Evolutionary conservation across 2,113 vertebrate species (phyloP).

Genomic region (Cnemophilus loriae): DNA sequence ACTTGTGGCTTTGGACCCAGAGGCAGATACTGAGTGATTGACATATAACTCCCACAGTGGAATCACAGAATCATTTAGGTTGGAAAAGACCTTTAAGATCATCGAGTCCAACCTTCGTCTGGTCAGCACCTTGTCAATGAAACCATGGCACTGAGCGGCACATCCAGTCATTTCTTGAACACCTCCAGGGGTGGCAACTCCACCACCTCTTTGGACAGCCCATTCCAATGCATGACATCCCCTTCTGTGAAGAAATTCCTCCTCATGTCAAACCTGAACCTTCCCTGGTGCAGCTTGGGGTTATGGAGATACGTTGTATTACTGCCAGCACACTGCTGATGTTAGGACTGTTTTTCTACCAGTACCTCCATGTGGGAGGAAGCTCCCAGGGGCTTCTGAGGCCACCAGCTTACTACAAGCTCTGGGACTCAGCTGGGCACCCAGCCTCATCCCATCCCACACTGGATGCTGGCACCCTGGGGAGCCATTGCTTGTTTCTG

Average conservation of each 20-base stretch:
- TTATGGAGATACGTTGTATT: rapidly evolving
- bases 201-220: neutral
- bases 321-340: neutral
- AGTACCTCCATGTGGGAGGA: neutral
- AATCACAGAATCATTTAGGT: neutral
- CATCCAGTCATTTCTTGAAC: neutral
- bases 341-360: neutral
- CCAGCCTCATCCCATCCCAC: neutral
- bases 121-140: neutral
- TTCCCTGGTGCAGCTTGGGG: neutral
- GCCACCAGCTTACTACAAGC: neutral
- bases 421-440: neutral
- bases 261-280: neutral
- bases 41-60: neutral
- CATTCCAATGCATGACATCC: neutral
- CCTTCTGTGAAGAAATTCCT: neutral
- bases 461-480: neutral
- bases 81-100: neutral
- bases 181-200: neutral
- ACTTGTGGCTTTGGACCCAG: neutral
- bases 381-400: neutral
- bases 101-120: neutral
- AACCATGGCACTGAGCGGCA: neutral
- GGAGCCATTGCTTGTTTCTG: neutral
- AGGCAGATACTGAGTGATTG: neutral